These are phyloP conservation scores for Gnathonemus echidnorhynchus DNA, from an alignment of 2,113 vertebrate genomes.

Conservation along the genomic window DNA sequence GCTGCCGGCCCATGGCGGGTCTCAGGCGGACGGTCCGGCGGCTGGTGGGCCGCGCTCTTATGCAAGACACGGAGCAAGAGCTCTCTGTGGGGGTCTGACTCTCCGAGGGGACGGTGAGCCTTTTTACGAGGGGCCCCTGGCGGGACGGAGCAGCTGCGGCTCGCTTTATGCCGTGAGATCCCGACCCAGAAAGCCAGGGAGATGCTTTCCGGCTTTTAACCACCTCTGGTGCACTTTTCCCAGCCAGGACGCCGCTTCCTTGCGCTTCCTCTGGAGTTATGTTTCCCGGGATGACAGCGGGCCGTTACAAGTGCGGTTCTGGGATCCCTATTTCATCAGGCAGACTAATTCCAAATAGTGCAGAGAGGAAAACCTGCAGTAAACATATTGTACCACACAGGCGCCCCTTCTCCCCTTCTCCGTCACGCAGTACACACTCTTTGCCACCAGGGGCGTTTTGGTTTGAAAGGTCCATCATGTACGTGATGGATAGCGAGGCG, in stretches of 20 bases:
- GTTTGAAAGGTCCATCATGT: not conserved
- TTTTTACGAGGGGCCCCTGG: not conserved
- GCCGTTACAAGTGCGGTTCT: not conserved
- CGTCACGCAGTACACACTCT: not conserved
- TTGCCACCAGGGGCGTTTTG: not conserved
- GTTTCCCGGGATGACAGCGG: not conserved
- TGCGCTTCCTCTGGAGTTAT: not conserved
- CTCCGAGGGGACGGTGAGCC: not conserved
- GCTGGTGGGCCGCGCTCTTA: not conserved
- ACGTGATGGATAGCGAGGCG: not conserved
- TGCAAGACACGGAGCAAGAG: not conserved
- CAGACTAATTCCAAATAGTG: not conserved
- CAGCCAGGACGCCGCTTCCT: not conserved
- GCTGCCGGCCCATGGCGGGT: conserved; percentile 9
- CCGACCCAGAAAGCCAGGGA: conserved; percentile 21
- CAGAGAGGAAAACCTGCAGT: not conserved
- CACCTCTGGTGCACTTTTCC: not conserved
- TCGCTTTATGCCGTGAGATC: not conserved
- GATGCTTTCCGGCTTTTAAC: not conserved
- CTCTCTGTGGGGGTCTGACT: not conserved
- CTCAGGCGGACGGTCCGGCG: not conserved
- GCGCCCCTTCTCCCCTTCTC: not conserved
- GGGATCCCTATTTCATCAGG: not conserved
- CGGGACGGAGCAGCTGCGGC: not conserved
- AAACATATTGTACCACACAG: not conserved